A percentile compares a stretch with the other conserved stretches of the same genome.
Conservation (phyloP, 1,140 invertebrate genomes). For the Drosophila sp. region DNA sequence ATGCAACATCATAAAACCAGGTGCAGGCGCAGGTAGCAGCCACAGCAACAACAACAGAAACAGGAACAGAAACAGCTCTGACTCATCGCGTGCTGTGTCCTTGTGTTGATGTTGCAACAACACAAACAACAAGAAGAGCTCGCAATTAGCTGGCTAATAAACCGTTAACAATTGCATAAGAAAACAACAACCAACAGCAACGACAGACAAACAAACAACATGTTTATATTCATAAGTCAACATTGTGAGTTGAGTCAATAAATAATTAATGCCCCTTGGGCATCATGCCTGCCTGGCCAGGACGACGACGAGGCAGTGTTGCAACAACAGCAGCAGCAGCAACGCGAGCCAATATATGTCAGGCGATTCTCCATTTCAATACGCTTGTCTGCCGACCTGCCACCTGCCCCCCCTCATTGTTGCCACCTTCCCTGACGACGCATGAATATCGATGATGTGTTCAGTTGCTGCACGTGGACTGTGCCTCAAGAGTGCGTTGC, state of each 20-base stretch:
- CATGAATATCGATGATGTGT: constrained; percentile 65
- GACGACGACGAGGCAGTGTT: constrained; percentile 8
- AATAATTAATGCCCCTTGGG: constrained; percentile 71
- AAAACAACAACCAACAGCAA: constrained; percentile 24
- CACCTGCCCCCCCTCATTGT: not conserved
- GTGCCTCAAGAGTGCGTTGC: constrained; percentile 15
- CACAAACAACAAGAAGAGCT: constrained; percentile 1
- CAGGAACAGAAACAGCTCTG: too few species aligned
- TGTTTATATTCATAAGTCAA: constrained; percentile 55
- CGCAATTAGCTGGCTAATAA: constrained; percentile 47
- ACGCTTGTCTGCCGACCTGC: not conserved
- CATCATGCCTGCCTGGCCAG: constrained; percentile 1
- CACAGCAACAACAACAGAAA: too few species aligned
- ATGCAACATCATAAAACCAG: constrained; percentile 49
- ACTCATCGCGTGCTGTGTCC: constrained; percentile 44
- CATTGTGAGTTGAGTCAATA: constrained; percentile 52
- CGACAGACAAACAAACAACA: constrained; percentile 49
- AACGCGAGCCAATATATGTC: constrained; percentile 12
- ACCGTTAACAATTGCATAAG: constrained; percentile 46
- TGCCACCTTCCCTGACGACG: constrained; percentile 10
- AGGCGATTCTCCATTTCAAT: not conserved
- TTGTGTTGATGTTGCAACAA: constrained; percentile 3
- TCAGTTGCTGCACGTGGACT: constrained; percentile 5
- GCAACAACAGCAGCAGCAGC: constrained; percentile 13
- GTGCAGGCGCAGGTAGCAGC: constrained; percentile 54